Conservation (phyloP, 2,113 vertebrate species). For the Psittacara wagleri region DNA sequence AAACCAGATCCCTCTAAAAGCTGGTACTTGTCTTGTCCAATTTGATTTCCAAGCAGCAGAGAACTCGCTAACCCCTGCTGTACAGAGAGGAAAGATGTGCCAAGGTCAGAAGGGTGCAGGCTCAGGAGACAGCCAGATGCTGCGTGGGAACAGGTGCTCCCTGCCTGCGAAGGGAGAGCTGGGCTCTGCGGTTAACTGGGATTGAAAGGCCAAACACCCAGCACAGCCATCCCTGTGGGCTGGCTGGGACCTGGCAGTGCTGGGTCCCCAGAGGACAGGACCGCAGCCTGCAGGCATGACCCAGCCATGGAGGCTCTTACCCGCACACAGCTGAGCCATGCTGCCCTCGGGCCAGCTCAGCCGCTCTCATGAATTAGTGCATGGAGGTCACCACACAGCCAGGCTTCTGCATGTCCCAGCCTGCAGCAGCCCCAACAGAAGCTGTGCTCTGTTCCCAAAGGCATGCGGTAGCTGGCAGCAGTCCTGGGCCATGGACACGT, state of each 20-base stretch:
- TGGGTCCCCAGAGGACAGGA: background rate
- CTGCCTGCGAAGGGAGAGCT: background rate
- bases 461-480: background rate
- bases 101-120: background rate
- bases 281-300: background rate
- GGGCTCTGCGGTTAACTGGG: background rate
- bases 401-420: background rate
- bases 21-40: background rate
- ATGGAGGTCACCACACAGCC: accelerated
- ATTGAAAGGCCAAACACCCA: background rate
- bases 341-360: background rate
- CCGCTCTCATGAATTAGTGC: background rate
- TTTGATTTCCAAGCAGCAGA: background rate
- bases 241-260: background rate
- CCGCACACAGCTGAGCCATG: accelerated
- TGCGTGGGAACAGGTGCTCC: background rate
- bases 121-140: background rate
- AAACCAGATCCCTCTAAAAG: background rate
- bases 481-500: background rate
- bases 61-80: background rate
- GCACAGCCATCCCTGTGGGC: accelerated
- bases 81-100: background rate
- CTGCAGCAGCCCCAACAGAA: background rate
- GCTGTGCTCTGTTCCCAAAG: background rate
- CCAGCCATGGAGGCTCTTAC: background rate